Evolutionary conservation across 2,888 invertebrate genomes (phyloP).

Genomic region (Petrolisthes cinctipes): DNA sequence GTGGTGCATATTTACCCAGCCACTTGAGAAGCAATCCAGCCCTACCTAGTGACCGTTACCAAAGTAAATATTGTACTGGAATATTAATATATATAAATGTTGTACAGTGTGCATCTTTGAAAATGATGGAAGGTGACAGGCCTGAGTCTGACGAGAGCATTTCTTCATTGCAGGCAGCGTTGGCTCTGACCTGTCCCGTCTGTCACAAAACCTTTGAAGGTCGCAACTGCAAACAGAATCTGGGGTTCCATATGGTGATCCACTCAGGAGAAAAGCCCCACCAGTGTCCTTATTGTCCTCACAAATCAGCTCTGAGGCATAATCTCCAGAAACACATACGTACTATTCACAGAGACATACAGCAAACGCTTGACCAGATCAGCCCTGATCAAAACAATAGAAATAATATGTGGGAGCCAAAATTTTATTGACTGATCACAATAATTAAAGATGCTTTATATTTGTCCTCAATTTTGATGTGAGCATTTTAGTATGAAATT

Average conservation of each 20-base stretch:
- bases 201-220: constrained; percentile 61
- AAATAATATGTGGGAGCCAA: constrained; percentile 22
- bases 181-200: constrained; percentile 50
- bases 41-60: too few species aligned
- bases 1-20: too few species aligned
- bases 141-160: constrained; percentile 36
- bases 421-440: too few species aligned
- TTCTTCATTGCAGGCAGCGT: constrained; percentile 57
- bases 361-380: neutral
- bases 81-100: too few species aligned
- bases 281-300: constrained; percentile 60
- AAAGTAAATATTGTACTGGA: too few species aligned
- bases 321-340: constrained; percentile 60
- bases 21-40: too few species aligned
- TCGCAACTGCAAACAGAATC: constrained; percentile 63
- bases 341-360: constrained; percentile 49
- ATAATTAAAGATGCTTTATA: too few species aligned
- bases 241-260: constrained; percentile 62
- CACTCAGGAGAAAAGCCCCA: constrained; percentile 60
- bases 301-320: constrained; percentile 59
- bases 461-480: too few species aligned
- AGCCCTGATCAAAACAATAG: neutral
- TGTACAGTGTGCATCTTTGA: neutral
- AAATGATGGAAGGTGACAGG: constrained; percentile 9
- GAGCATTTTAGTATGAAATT: too few species aligned